Percentiles rank a stretch among this genome's conserved stretches.
phyloP scores from a whole-genome alignment of 1,140 invertebrate species.

The Drosophila ercepeae region DNA sequence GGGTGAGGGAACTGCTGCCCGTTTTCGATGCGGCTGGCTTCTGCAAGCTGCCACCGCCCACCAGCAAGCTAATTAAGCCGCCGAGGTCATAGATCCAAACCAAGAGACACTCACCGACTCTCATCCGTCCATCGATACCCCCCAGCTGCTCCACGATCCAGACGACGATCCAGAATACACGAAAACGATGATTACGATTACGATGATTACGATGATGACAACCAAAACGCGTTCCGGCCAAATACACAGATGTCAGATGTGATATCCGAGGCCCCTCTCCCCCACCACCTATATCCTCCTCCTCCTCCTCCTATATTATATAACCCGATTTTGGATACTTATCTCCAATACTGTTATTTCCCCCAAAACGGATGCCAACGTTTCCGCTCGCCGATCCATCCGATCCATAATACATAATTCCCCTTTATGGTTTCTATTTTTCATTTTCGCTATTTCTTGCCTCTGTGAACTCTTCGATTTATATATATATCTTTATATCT shows the following conservation, averaged over 20 bases:
- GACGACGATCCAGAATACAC: slow-evolving; percentile 20
- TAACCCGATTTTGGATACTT: slow-evolving; percentile 14
- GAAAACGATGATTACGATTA: slow-evolving; percentile 14
- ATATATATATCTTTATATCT: slow-evolving; percentile 3
- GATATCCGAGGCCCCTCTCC: background rate
- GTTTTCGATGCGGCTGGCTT: slow-evolving; percentile 93
- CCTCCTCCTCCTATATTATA: slow-evolving; percentile 17
- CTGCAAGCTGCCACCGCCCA: slow-evolving; percentile 90
- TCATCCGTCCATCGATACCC: background rate
- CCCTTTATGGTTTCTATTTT: slow-evolving; percentile 55
- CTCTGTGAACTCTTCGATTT: slow-evolving; percentile 43
- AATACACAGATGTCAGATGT: slow-evolving; percentile 30
- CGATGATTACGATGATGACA: slow-evolving; percentile 8
- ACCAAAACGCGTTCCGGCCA: slow-evolving; percentile 50
- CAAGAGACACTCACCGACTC: too few species aligned
- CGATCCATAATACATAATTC: slow-evolving; percentile 62
- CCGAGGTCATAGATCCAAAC: slow-evolving; percentile 74
- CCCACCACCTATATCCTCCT: too few species aligned
- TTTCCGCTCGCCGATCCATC: slow-evolving; percentile 54
- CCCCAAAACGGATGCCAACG: slow-evolving; percentile 48
- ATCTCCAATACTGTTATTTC: too few species aligned
- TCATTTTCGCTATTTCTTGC: slow-evolving; percentile 11
- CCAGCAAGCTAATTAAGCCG: slow-evolving; percentile 91
- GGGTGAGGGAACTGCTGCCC: slow-evolving; percentile 90
- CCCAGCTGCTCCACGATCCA: background rate